Evolutionary conservation across 1,140 invertebrate genomes (phyloP).

Genomic region (Chelonus insularis): DNA sequence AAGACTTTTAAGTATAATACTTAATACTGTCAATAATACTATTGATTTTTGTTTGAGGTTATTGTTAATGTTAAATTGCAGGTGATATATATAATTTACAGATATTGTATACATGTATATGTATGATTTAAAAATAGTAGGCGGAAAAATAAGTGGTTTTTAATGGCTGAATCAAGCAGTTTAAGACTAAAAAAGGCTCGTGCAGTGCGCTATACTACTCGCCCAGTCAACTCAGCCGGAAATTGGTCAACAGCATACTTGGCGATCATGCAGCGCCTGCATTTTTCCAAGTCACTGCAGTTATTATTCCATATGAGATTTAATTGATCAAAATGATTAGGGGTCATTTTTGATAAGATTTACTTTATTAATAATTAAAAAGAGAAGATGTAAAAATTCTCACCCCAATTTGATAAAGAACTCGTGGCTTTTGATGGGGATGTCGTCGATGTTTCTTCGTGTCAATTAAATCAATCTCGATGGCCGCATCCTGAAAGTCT

Average conservation of each 20-base stretch:
- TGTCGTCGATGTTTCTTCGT: constrained; percentile 33
- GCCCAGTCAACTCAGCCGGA: constrained; percentile 22
- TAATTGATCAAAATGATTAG: neutral
- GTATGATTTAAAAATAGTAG: constrained; percentile 16
- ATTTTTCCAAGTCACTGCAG: constrained; percentile 29
- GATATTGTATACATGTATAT: neutral
- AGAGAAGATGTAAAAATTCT: no score
- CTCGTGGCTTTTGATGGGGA: constrained; percentile 41
- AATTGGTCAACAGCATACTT: constrained; percentile 39
- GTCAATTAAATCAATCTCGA: constrained; percentile 52
- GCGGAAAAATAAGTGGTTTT: constrained; percentile 25
- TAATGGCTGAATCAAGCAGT: constrained; percentile 10
- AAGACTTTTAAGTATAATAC: no score
- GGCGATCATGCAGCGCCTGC: constrained; percentile 27
- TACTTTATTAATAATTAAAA: no score
- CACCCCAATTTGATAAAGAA: constrained; percentile 56
- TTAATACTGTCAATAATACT: no score
- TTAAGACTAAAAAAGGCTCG: constrained; percentile 34
- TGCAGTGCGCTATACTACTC: constrained; percentile 13
- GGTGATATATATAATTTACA: no score
- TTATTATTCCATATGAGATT: constrained; percentile 27
- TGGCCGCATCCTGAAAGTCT: constrained; percentile 47
- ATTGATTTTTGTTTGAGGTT: no score
- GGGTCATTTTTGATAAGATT: no score
- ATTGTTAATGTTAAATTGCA: no score